A percentile compares a stretch with the other conserved stretches of the same genome.
phyloP scores from a whole-genome alignment of 1,140 invertebrate species.

The Reticulitermes speratus region DNA sequence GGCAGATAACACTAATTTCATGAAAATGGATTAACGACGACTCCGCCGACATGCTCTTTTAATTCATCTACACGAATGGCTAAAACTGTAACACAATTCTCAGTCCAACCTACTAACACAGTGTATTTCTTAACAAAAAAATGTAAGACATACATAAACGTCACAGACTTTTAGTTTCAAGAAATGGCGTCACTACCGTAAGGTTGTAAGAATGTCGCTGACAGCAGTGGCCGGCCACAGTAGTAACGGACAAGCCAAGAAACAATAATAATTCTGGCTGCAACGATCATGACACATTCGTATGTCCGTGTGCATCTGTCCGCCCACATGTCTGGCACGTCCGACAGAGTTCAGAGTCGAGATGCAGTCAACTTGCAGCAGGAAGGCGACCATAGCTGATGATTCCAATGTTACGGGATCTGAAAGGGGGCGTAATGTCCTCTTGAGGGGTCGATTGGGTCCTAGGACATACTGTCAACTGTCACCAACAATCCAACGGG shows the following conservation, averaged over 20 bases:
- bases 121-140: background rate
- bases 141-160: background rate
- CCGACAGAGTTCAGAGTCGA: background rate
- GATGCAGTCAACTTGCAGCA: background rate
- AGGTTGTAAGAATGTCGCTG: background rate
- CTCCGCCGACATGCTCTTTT: too few species aligned
- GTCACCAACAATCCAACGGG: too few species aligned
- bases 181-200: background rate
- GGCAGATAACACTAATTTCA: too few species aligned
- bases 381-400: background rate
- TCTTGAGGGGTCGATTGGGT: too few species aligned
- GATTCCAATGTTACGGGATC: too few species aligned
- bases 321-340: background rate
- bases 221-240: background rate
- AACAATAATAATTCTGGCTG: slow-evolving; percentile 12
- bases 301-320: background rate
- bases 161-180: background rate
- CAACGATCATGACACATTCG: background rate
- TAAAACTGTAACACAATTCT: background rate
- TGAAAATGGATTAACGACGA: too few species aligned
- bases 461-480: too few species aligned
- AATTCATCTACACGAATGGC: too few species aligned
- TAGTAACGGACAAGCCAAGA: background rate
- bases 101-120: background rate
- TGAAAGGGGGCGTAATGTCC: too few species aligned